phyloP scores from a whole-genome alignment of 2,113 vertebrate species.

The Pseudorhombus dupliciocellatus region DNA sequence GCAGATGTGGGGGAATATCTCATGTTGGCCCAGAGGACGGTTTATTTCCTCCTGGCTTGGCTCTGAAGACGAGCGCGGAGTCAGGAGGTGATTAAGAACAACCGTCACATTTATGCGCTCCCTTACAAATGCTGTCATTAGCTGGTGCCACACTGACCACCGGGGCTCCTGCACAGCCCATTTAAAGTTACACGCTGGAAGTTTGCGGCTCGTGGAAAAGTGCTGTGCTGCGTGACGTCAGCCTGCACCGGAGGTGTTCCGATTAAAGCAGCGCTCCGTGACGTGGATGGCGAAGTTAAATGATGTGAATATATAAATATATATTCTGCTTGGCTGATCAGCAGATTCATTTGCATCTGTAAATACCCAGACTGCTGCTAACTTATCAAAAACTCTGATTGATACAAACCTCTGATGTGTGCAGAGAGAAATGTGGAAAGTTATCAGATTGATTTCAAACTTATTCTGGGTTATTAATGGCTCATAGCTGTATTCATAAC shows the following conservation, averaged over 20 bases:
- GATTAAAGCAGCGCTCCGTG: conserved; percentile 41
- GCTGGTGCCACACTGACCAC: conserved; percentile 42
- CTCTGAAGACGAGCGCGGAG: neutral
- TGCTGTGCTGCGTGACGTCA: conserved; percentile 2
- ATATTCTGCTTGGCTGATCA: conserved; percentile 28
- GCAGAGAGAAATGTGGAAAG: neutral
- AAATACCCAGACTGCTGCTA: conserved; percentile 3
- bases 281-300: conserved; percentile 29
- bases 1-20: conserved; percentile 26
- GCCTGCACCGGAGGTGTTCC: conserved; percentile 6
- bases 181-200: conserved; percentile 48
- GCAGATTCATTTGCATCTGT: conserved; percentile 7
- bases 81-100: conserved; percentile 33
- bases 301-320: conserved; percentile 16
- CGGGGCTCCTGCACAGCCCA: conserved; percentile 38
- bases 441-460: neutral
- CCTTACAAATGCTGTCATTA: conserved; percentile 52
- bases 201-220: conserved; percentile 27
- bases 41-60: conserved; percentile 20
- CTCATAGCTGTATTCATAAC: neutral
- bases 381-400: neutral
- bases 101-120: conserved; percentile 27
- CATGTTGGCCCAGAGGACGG: conserved; percentile 19
- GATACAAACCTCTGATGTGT: conserved; percentile 13
- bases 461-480: conserved; percentile 9